phyloP scores from a whole-genome alignment of 1,140 invertebrate species.

The Notospermus geniculatus region DNA sequence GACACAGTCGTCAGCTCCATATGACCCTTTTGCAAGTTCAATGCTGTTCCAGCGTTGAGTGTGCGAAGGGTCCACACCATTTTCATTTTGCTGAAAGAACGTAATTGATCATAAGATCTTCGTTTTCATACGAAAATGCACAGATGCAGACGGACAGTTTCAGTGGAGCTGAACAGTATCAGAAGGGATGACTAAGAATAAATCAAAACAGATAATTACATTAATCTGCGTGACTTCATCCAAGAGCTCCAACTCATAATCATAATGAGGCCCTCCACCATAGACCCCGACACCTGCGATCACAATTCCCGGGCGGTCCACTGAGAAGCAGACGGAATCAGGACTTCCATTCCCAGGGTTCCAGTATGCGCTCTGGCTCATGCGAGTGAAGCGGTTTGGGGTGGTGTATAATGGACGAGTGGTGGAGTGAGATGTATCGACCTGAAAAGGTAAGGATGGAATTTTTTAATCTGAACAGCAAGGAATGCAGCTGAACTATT shows the following conservation, averaged over 20 bases:
- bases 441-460: conserved; percentile 22
- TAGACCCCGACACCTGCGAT: conserved; percentile 88
- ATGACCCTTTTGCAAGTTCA: conserved; percentile 70
- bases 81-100: conserved; percentile 31
- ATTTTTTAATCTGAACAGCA: too few relatives aligned
- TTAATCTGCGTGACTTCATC: conserved; percentile 65
- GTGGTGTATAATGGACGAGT: conserved; percentile 69
- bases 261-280: conserved; percentile 64
- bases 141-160: too few relatives aligned
- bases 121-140: too few relatives aligned
- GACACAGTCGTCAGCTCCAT: conserved; percentile 73
- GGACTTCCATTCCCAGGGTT: conserved; percentile 95
- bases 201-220: too few relatives aligned
- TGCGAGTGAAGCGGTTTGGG: conserved; percentile 84
- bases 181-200: too few relatives aligned
- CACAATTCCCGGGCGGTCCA: conserved; percentile 84
- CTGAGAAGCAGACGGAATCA: conserved; percentile 93
- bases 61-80: conserved; percentile 32
- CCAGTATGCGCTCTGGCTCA: conserved; percentile 87
- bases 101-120: too few relatives aligned
- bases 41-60: conserved; percentile 70
- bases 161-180: too few relatives aligned
- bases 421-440: conserved; percentile 36
- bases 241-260: conserved; percentile 85
- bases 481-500: too few relatives aligned